Base-by-base conservation (phyloP, 2,113 vertebrate genomes). In the Macrotus californicus region DNA sequence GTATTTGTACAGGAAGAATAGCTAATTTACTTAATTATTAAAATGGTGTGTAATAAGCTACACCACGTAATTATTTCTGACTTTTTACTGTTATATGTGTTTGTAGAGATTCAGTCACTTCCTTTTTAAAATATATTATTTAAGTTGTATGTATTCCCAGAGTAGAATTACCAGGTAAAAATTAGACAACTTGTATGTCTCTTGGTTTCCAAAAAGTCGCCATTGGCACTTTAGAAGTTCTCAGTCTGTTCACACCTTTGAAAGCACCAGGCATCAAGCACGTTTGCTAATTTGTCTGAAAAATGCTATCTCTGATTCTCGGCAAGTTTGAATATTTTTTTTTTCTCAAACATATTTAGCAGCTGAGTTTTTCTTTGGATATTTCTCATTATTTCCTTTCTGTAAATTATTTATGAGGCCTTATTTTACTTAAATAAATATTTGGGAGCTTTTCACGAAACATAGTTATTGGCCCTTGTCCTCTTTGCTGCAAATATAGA, bases 341-440 rank as follows among this genome's bases (percentile, higher is more conserved):
- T 12, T 21, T n/a, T 29, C 10, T 56, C 54, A 56, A 22, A 39
- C 7, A 43, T 7, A 86, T 66, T 81, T 89, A 39, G 72, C 26
- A 59, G 13, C 22, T 89, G 48, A 26, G 14, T 87, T 89, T 94
- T 39, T 94, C 41, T 95, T 86, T 89, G 80, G 24, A 50, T 26
- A 70, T 4, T 80, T 96, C 48, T 81, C 12, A 87, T 80, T 46
- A 73, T 90, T 89, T 84, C 61, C 14, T 94, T 72, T 86, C 41
- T 86, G 26, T 87, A 43, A 81, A 3, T 70, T 92, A 76, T 54
- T 19, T 50, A 80, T 72, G 13, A 13, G 3, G 10, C 36, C 48
- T 56, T 82, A 21, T 82, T 59, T 87, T 88, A 87, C 80, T 56
- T 59, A 96, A 94, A 59, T 94, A 86, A 93, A 59, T 70, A 89